Base-by-base conservation (phyloP, 2,113 vertebrate species). In the Osmerus mordax region DNA sequence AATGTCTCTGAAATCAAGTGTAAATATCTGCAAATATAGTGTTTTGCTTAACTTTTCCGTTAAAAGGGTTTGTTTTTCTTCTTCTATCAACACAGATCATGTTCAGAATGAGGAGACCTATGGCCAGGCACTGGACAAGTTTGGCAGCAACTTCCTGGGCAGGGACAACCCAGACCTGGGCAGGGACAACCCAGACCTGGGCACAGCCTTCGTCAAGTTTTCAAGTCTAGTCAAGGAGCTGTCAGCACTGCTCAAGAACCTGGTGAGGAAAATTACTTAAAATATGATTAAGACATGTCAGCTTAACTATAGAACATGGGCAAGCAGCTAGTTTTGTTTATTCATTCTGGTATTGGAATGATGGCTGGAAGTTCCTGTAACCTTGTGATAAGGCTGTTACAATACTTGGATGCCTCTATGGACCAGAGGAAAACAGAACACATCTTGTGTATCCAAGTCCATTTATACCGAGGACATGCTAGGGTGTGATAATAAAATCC, bases 71-170 rank as follows among this genome's bases (percentile, higher is more conserved):
- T 70, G 1, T 41, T 70, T 3, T 69, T n/a, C 23, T 59, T n/a
- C 4, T 8, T 11, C 28, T 87, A 2, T 25, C 58, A 19, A n/a
- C 86, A 60, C 84, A 95, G 94, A 95, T 81, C 94, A 95, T 65
- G 91, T 94, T 78, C 94, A 94, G 84, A 95, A 95, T 63, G 94
- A 95, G 86, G 94, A 95, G 88, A 95, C 92, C 90, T 95, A 95
- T 87, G 94, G 93, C 78, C 94, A 94, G 90, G 93, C 95, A 64
- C 86, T 95, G 75, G 94, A 95, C 90, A 95, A 94, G 87, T 95
- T 95, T 53, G 94, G 94, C 77, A 95, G 94, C 81, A 95, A 95
- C 88, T 95, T 95, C 92, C 91, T 95, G 87, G 95, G 94, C 86
- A 91, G 93, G 7, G 94, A 95, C 89, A 95, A 94, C 88, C 92